Base-by-base conservation (phyloP, 2,113 vertebrate species). In the Paratilapia polleni region DNA sequence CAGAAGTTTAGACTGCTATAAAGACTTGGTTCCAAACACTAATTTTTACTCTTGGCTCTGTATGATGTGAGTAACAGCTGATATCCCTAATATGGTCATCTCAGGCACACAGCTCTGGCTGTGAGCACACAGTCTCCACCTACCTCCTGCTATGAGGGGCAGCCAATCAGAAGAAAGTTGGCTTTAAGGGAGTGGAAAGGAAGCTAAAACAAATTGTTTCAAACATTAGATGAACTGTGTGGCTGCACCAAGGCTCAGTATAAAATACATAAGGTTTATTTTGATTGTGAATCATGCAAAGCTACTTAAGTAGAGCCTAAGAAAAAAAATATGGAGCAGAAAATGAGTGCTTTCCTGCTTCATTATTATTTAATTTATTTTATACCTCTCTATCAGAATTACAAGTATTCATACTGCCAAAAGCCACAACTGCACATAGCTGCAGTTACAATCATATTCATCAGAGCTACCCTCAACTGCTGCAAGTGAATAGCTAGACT, bases 391-490 rank as follows among this genome's bases (percentile, higher is more conserved):
- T 49, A 17, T 49, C 47, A 49, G 47, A 49, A 17, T 17, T 49
- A 17, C 47, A 19, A 17, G 49, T 52, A 8, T 52, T 8, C 1
- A 52, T 52, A 19, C 3, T 52, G 17, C 47, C 26, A 54, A 73
- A 73, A 68, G 64, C 22, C 1, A 3, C 15, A 10, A 73, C 66
- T 73, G 66, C 66, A 28, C 66, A 73, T 54, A 54, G 68, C 47
- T 14, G 66, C 66, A 73, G 22, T 80, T 36, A 60, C 43, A 77
- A 57, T 75, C 34, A 41, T 14, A 78, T 77, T 77, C 41, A 81
- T 80, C 57, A 41, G 38, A 52, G 56, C 24, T 64, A 36, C 22
- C 34, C 14, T 78, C 34, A 28, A 24, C 80, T 68, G 61, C 70
- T 47, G 60, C 80, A 74, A 79, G 36, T 80, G 59, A 82, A 76